Base-by-base conservation (phyloP, 2,797 vertebrate genomes). In the Ibycter americanus region DNA sequence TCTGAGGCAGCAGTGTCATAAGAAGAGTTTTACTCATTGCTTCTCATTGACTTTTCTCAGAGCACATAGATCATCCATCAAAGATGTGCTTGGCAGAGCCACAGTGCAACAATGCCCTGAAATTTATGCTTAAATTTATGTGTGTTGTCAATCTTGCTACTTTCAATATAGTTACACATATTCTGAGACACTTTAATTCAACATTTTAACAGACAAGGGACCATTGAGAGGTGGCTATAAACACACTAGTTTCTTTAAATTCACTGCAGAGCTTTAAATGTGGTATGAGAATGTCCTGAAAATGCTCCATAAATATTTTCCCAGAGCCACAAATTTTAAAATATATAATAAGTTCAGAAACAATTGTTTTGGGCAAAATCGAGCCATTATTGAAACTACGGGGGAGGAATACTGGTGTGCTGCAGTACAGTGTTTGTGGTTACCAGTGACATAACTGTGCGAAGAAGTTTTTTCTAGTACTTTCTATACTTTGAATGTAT, bases 171-270 rank as follows among this genome's bases (percentile, higher is more conserved):
- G 51, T 40, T 55, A 62, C 25, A 58, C 5, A 9, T 74, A 32
- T 87, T 91, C 54, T 55, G 46, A 91, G 70, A 46, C 29, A 52
- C 47, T 56, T 36, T 67, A 18, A 51, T 79, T 58, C 70, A 94
- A 27, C 29, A 82, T 38, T 92, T 89, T 72, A 81, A 44, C 0
- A 1, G 62, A 58, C 3, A 55, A 86, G 13, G 9, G 12, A 49
- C 55, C 12, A 19, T 10, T 61, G 26, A 81, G 27, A 67, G 11
- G 55, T 29, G 3, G 78, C 49, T 68, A 47, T 54, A 94, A 89
- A 54, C 70, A 74, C 34, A 76, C 2, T 29, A 8, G 66, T 87
- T 94, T 73, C 62, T 72, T 65, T 47, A 79, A 79, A 87, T 62
- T 68, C n/a, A 68, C 27, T n/a, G 6, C 56, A 52, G 55, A 65